These are phyloP conservation scores for Coreius guichenoti DNA, from an alignment of 2,797 vertebrate genomes.

Conservation along the genomic window DNA sequence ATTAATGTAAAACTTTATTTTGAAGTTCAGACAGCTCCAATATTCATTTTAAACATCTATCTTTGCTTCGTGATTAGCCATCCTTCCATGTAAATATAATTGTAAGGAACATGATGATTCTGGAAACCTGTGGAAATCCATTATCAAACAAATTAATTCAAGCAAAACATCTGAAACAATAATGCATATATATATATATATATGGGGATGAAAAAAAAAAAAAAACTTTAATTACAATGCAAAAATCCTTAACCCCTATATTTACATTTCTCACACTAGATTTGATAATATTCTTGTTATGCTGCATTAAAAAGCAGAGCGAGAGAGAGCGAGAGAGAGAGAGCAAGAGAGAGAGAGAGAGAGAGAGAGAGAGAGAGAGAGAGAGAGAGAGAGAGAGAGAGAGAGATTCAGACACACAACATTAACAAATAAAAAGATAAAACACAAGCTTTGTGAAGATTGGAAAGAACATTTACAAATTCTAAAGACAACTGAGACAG, in stretches of 20 bases:
- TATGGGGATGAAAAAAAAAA: neutral
- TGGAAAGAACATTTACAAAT: neutral
- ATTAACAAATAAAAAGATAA: slow-evolving; percentile 31
- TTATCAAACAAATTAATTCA: slow-evolving; percentile 11
- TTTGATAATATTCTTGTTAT: slow-evolving; percentile 10
- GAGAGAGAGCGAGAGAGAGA: neutral
- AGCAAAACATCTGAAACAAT: slow-evolving; percentile 30
- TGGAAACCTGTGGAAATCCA: neutral
- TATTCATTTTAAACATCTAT: slow-evolving; percentile 34
- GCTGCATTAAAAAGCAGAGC: slow-evolving; percentile 10
- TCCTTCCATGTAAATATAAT: slow-evolving; percentile 23
- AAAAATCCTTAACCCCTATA: slow-evolving; percentile 27
- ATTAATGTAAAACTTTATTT: slow-evolving; percentile 86
- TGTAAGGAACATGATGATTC: slow-evolving; percentile 9
- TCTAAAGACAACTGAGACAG: slow-evolving; percentile 25
- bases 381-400: no score
- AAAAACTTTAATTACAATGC: slow-evolving; percentile 32
- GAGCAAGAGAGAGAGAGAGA: no score
- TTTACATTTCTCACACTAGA: slow-evolving; percentile 27
- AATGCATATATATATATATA: neutral
- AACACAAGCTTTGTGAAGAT: slow-evolving; percentile 28
- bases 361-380: no score
- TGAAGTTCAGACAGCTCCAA: slow-evolving; percentile 77
- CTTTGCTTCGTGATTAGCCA: neutral
- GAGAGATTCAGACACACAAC: slow-evolving; percentile 25